Conservation (phyloP, 2,113 vertebrate genomes). For the Erythrocercus mccallii region DNA sequence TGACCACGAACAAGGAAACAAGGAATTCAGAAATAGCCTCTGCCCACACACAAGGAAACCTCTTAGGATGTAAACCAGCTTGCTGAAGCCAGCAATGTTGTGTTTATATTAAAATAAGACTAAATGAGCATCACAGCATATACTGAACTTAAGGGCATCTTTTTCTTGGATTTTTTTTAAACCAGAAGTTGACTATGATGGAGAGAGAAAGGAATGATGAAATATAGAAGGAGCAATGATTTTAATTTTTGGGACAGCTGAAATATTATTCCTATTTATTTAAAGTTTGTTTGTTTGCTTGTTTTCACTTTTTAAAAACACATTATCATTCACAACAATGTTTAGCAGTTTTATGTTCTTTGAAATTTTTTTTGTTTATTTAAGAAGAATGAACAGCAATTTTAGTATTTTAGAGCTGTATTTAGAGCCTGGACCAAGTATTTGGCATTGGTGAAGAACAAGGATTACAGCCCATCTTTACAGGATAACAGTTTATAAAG, state of each 20-base stretch:
- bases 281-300: neutral
- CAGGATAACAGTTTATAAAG: neutral
- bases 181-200: neutral
- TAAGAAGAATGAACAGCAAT: neutral
- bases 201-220: neutral
- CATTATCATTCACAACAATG: rapidly evolving
- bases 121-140: neutral
- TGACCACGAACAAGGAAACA: neutral
- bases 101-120: neutral
- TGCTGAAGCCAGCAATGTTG: neutral
- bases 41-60: neutral
- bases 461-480: neutral
- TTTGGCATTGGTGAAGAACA: neutral
- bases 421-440: neutral
- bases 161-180: neutral
- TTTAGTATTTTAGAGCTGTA: neutral
- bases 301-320: neutral
- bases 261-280: neutral
- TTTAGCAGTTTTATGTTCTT: neutral
- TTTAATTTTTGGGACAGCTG: neutral
- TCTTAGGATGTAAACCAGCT: neutral
- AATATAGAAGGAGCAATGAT: neutral
- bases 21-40: neutral
- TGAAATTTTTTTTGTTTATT: neutral
- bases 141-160: neutral